A percentile compares a stretch with the other conserved stretches of the same genome.
phyloP scores from a whole-genome alignment of 2,888 invertebrate species.

The Aproaerema taeniolella region DNA sequence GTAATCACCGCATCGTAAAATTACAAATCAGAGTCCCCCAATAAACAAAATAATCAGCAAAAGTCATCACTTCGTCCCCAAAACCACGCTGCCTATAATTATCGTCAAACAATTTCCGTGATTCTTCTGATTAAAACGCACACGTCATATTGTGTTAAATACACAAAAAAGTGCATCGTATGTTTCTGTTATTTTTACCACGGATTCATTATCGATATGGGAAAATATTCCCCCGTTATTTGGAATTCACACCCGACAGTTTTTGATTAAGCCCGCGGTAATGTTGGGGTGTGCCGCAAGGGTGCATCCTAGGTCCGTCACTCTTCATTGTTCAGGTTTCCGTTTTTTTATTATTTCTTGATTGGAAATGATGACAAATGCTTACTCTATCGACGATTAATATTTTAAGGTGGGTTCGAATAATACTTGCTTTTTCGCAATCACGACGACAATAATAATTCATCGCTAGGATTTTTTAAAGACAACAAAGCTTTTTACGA shows the following conservation, averaged over 20 bases:
- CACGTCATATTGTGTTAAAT: constrained; percentile 42
- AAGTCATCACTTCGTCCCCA: constrained; percentile 42
- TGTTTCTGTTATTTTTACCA: constrained; percentile 52
- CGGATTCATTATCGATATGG: constrained; percentile 71
- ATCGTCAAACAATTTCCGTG: constrained; percentile 57
- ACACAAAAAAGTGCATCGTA: constrained; percentile 47
- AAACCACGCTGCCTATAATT: constrained; percentile 44
- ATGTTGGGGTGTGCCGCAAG: constrained; percentile 62
- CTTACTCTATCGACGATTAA: too few species aligned
- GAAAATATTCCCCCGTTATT: constrained; percentile 66
- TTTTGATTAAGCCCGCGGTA: constrained; percentile 67
- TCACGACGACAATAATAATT: too few species aligned
- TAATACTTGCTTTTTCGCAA: too few species aligned
- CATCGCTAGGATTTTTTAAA: too few species aligned
- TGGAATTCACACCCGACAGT: constrained; percentile 68
- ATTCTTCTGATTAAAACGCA: constrained; percentile 56
- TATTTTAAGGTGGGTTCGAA: too few species aligned
- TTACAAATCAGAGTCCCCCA: constrained; percentile 29
- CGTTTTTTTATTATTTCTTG: constrained; percentile 26
- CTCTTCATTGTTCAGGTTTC: constrained; percentile 35
- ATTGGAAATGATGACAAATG: constrained; percentile 13
- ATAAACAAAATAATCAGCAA: constrained; percentile 41
- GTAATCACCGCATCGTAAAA: too few species aligned
- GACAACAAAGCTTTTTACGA: too few species aligned
- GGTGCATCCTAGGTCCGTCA: constrained; percentile 55